phyloP scores from a whole-genome alignment of 2,888 invertebrate genomes.

The Phrixothrix hirtus region DNA sequence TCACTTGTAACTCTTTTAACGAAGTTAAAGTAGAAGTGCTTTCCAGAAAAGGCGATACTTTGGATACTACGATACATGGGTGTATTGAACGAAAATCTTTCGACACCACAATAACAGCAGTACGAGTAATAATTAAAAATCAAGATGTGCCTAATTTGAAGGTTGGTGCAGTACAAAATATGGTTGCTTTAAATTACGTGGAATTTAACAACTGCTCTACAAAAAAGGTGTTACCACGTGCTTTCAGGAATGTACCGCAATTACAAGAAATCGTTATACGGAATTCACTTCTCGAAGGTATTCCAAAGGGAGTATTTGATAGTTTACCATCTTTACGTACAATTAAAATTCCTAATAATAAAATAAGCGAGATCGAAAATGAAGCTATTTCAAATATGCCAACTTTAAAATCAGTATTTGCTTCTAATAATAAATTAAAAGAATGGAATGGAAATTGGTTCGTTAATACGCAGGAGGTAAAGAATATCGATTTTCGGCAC shows the following conservation, averaged over 20 bases:
- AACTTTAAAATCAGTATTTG: neutral
- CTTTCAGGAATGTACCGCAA: slow-evolving; percentile 5
- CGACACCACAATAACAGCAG: too few species aligned
- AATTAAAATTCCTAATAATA: slow-evolving; percentile 3
- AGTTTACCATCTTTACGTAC: neutral
- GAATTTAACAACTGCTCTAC: slow-evolving; percentile 1
- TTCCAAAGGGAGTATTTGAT: slow-evolving; percentile 5
- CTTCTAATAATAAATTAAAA: slow-evolving; percentile 2
- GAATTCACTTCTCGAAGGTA: neutral
- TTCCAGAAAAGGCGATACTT: too few species aligned
- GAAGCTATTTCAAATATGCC: neutral
- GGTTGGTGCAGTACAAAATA: slow-evolving; percentile 2
- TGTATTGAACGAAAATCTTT: too few species aligned
- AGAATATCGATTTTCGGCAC: neutral
- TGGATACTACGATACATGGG: too few species aligned
- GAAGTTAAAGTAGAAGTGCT: too few species aligned
- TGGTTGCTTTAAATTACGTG: neutral
- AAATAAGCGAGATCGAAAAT: neutral
- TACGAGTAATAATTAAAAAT: too few species aligned
- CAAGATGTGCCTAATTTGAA: neutral
- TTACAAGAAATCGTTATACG: neutral
- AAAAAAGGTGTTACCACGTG: slow-evolving; percentile 1
- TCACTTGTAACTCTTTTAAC: too few species aligned
- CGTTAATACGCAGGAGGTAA: neutral
- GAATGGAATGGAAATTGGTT: slow-evolving; percentile 9